Percentiles rank a stretch among this genome's conserved stretches.
Conservation (phyloP, 2,113 vertebrate genomes). For the Propithecus coquereli region DNA sequence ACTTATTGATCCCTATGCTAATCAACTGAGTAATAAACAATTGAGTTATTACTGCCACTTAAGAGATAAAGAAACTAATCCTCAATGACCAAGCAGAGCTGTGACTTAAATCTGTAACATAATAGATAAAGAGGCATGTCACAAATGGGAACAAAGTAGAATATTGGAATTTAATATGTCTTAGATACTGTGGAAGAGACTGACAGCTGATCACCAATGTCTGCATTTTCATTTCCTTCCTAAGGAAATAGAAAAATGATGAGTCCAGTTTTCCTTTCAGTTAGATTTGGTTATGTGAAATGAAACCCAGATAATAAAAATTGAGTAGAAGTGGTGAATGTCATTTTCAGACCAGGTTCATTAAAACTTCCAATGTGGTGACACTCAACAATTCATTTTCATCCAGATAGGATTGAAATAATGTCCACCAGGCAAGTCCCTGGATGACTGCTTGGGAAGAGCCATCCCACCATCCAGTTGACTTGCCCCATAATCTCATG, state of each 20-base stretch:
- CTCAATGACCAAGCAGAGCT: not conserved
- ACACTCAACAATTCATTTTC: not conserved
- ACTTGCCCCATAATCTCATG: not conserved
- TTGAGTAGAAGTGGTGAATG: not conserved
- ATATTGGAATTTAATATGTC: not conserved
- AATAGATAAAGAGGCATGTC: not conserved
- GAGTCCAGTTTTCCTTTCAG: not conserved
- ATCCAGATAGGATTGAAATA: not conserved
- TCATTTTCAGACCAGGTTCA: not conserved
- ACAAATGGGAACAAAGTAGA: not conserved
- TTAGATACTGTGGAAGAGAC: not conserved
- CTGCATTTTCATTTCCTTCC: not conserved
- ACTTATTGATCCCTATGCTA: not conserved
- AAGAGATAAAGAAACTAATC: not conserved
- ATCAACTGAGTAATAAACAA: not conserved
- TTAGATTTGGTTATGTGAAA: not conserved
- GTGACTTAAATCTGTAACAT: not conserved
- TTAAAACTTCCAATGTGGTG: not conserved
- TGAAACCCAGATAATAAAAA: not conserved
- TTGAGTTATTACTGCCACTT: not conserved
- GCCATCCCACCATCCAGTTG: not conserved
- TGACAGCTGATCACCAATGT: not conserved
- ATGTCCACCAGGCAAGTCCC: accelerated
- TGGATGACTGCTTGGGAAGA: not conserved
- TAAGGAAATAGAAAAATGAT: not conserved